phyloP scores from a whole-genome alignment of 2,113 vertebrate species.

The Petaurus breviceps region DNA sequence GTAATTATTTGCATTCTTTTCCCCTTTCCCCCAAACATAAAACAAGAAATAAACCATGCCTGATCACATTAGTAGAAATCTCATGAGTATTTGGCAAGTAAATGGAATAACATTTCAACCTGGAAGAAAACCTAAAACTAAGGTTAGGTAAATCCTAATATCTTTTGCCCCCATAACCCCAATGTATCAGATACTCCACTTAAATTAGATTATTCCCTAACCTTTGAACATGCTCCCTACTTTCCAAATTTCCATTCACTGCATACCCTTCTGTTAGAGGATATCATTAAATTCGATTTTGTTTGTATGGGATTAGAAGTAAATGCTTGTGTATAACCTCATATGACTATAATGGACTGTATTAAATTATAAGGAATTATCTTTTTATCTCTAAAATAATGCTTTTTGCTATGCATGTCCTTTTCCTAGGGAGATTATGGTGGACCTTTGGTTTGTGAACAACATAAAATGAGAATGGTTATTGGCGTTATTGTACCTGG shows the following conservation, averaged over 20 bases:
- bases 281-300: not conserved
- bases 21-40: not conserved
- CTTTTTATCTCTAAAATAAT: constrained; percentile 51
- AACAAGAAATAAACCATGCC: not conserved
- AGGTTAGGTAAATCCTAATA: not conserved
- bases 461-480: constrained; percentile 93
- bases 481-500: constrained; percentile 96
- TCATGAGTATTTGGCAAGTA: not conserved
- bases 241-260: not conserved
- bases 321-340: not conserved
- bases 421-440: constrained; percentile 94
- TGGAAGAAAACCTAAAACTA: not conserved
- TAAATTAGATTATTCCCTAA: not conserved
- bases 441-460: constrained; percentile 95
- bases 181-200: not conserved
- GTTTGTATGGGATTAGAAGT: not conserved
- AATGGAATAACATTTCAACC: not conserved
- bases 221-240: not conserved
- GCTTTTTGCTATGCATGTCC: not conserved
- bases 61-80: not conserved
- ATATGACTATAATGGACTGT: not conserved
- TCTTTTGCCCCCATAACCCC: no score
- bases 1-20: not conserved
- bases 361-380: not conserved
- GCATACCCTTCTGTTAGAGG: not conserved